phyloP scores from a whole-genome alignment of 2,113 vertebrate species.

The Cavia aperea region DNA sequence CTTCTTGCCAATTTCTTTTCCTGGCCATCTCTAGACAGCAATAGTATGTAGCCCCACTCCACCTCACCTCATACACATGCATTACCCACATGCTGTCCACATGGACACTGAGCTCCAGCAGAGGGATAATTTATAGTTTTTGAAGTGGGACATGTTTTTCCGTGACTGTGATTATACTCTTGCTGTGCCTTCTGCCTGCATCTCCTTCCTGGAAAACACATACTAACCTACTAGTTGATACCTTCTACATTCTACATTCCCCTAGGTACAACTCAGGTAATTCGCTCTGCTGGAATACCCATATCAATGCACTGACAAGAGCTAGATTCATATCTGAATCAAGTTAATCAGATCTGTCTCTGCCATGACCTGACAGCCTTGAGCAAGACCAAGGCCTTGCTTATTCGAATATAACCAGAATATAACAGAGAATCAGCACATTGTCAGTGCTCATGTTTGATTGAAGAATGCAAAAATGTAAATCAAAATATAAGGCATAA shows the following conservation, averaged over 20 bases:
- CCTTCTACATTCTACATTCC: not conserved
- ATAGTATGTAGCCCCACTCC: too few species aligned
- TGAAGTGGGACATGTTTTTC: not conserved
- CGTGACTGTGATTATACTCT: not conserved
- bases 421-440: not conserved
- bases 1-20: not conserved
- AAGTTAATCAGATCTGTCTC: not conserved
- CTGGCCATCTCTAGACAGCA: not conserved
- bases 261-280: too few species aligned
- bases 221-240: fast-evolving
- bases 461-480: not conserved
- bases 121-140: not conserved
- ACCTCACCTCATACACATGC: fast-evolving
- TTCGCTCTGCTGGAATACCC: not conserved
- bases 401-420: not conserved
- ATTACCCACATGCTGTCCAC: not conserved
- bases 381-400: fast-evolving
- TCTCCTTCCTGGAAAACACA: not conserved
- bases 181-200: not conserved
- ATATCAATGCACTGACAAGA: not conserved
- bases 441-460: not conserved
- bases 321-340: not conserved
- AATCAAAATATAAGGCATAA: not conserved
- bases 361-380: not conserved
- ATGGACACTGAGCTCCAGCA: too few species aligned